Conservation (phyloP, 1,140 invertebrate species). For the Sycophila sp. region DNA sequence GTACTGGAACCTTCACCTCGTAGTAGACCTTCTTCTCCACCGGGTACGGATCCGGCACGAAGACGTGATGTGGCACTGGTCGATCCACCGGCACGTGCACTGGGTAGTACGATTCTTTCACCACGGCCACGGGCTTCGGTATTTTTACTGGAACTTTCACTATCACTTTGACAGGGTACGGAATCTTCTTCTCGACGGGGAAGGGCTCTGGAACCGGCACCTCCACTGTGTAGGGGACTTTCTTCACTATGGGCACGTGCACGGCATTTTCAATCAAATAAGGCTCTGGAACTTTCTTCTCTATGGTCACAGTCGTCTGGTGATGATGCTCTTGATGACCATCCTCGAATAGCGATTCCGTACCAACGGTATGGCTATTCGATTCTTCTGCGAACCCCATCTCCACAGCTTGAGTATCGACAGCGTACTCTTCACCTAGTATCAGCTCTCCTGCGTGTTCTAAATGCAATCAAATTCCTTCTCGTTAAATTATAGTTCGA, state of each 20-base stretch:
- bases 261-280: constrained; percentile 62
- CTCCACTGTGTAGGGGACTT: constrained; percentile 63
- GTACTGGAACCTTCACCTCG: constrained; percentile 72
- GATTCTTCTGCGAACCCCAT: not conserved
- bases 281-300: constrained; percentile 61
- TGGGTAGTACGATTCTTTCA: constrained; percentile 59
- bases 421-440: not conserved
- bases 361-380: not conserved
- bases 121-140: constrained; percentile 58
- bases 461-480: not conserved
- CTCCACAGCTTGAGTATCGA: constrained; percentile 14
- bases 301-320: constrained; percentile 64
- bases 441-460: not conserved
- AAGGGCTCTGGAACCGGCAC: constrained; percentile 73
- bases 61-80: constrained; percentile 73
- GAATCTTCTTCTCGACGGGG: constrained; percentile 57
- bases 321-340: not conserved
- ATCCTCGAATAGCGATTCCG: not conserved
- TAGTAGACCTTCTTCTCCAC: constrained; percentile 74
- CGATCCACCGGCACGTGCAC: constrained; percentile 66
- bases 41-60: constrained; percentile 73
- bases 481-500: too few relatives aligned
- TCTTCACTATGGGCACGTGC: constrained; percentile 59
- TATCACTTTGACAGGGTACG: constrained; percentile 57
- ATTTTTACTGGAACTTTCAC: constrained; percentile 62